Evolutionary conservation across 2,888 invertebrate species (phyloP).

Genomic region (Ametastegia equiseti): DNA sequence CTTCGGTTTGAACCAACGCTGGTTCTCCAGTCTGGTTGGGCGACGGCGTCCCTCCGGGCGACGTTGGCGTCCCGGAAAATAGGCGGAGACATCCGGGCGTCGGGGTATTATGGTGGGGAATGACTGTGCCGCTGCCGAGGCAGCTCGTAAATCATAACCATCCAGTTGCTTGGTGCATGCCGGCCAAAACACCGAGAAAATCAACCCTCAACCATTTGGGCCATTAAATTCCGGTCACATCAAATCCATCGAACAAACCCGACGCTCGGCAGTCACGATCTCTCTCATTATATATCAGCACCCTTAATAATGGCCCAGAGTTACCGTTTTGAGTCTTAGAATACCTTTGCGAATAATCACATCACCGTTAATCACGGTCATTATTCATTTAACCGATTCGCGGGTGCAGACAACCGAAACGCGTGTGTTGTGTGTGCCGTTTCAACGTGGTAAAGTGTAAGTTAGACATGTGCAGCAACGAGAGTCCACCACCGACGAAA

Average conservation of each 20-base stretch:
- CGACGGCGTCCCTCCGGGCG: constrained; percentile 50
- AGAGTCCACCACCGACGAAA: constrained; percentile 69
- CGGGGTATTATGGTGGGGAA: constrained; percentile 29
- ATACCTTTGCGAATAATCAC: not conserved
- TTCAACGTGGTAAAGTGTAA: not conserved
- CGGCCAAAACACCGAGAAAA: constrained; percentile 60
- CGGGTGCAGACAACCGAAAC: constrained; percentile 1
- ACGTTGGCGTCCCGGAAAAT: constrained; percentile 51
- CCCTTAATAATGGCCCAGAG: not conserved
- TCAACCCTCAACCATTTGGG: constrained; percentile 1
- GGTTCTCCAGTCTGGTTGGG: constrained; percentile 48
- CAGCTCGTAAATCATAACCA: constrained; percentile 68
- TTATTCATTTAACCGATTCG: not conserved
- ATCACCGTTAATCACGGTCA: not conserved
- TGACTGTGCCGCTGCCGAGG: not conserved
- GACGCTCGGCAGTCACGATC: not conserved
- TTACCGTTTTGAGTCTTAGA: not conserved
- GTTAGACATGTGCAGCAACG: constrained; percentile 76
- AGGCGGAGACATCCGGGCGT: constrained; percentile 52
- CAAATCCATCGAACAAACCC: constrained; percentile 5
- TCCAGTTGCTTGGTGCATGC: constrained; percentile 69
- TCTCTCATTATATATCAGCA: not conserved
- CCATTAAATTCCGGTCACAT: not conserved
- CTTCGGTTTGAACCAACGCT: constrained; percentile 24
- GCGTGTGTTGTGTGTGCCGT: constrained; percentile 29